A percentile compares a stretch with the other conserved stretches of the same genome.
Evolutionary conservation across 2,888 invertebrate genomes (phyloP).

Genomic region (Stenodera caucasica): DNA sequence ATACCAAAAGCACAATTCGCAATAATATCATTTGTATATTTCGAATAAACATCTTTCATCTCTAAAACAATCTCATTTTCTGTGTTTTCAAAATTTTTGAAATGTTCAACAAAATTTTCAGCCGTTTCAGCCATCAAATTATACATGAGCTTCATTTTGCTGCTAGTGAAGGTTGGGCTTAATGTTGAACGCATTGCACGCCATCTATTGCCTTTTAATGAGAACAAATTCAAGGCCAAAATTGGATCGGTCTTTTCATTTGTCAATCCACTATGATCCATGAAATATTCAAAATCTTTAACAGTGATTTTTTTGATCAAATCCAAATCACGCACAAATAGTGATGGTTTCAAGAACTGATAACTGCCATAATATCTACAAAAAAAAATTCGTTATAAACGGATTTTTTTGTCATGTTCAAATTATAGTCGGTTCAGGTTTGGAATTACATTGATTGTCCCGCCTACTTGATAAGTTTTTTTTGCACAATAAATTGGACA

Average conservation of each 20-base stretch:
- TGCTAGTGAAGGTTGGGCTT: slow-evolving; percentile 61
- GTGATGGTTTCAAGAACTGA: slow-evolving; percentile 39
- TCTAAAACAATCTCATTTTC: slow-evolving; percentile 34
- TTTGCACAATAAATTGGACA: too few relatives aligned
- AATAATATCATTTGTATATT: slow-evolving; percentile 48
- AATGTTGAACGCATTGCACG: slow-evolving; percentile 57
- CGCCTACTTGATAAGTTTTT: too few relatives aligned
- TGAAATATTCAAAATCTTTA: slow-evolving; percentile 52
- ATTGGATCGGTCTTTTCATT: slow-evolving; percentile 41
- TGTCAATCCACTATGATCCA: slow-evolving; percentile 43
- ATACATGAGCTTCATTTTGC: slow-evolving; percentile 61
- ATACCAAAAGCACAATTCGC: slow-evolving; percentile 50
- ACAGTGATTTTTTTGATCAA: slow-evolving; percentile 50
- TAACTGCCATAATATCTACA: slow-evolving; percentile 41
- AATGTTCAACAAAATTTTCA: slow-evolving; percentile 39
- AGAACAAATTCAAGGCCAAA: slow-evolving; percentile 38
- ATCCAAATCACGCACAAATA: slow-evolving; percentile 44
- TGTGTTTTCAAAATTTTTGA: slow-evolving; percentile 33
- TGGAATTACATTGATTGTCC: too few relatives aligned
- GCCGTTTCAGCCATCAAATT: slow-evolving; percentile 54
- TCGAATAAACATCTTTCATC: slow-evolving; percentile 46
- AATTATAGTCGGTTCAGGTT: too few relatives aligned
- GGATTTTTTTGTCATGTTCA: too few relatives aligned
- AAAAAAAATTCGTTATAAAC: background rate
- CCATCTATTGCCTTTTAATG: slow-evolving; percentile 35